phyloP scores from a whole-genome alignment of 2,888 invertebrate species.

The Polia nebulosa region DNA sequence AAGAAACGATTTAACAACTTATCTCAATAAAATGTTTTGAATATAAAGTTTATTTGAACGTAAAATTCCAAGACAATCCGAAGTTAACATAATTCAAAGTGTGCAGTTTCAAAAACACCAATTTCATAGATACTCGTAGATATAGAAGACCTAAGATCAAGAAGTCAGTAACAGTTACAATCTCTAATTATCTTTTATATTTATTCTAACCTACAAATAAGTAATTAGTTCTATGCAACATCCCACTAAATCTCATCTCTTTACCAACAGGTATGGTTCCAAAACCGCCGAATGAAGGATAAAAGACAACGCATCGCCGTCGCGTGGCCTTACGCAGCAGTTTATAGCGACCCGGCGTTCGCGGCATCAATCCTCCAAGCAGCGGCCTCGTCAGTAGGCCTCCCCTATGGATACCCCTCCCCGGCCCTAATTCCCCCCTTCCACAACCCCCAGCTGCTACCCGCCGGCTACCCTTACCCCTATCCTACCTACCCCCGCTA shows the following conservation, averaged over 20 bases:
- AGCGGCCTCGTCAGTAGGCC: constrained; percentile 94
- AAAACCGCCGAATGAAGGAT: constrained; percentile 99
- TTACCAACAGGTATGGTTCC: constrained; percentile 97
- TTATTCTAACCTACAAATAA: neutral
- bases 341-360: constrained; percentile 98
- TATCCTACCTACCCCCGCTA: constrained; percentile 89
- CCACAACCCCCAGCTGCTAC: constrained; percentile 91
- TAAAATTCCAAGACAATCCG: no score
- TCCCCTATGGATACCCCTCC: constrained; percentile 92
- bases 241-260: constrained; percentile 40
- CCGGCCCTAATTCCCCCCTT: constrained; percentile 91
- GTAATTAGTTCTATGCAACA: neutral
- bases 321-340: constrained; percentile 98
- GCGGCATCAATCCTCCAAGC: constrained; percentile 98
- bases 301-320: constrained; percentile 98
- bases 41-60: no score
- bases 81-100: no score
- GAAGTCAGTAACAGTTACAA: no score
- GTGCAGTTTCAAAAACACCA: no score
- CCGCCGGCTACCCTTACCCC: constrained; percentile 91
- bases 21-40: no score
- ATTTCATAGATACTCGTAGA: no score
- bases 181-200: neutral
- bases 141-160: no score
- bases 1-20: no score